phyloP scores from a whole-genome alignment of 2,797 vertebrate species.

The Cyclopterus lumpus region DNA sequence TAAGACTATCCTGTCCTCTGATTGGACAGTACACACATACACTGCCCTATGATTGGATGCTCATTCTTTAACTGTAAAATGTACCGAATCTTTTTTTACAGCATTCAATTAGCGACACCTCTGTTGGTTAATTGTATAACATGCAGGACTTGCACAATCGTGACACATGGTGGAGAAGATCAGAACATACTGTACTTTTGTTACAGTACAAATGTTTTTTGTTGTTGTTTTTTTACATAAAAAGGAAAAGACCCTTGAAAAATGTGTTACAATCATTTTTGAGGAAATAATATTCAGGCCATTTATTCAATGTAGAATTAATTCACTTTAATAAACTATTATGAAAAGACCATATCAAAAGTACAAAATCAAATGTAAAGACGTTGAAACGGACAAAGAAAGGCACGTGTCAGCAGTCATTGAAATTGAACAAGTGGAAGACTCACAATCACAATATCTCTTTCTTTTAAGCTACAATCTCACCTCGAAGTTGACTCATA shows the following conservation, averaged over 20 bases:
- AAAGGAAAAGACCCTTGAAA: not conserved
- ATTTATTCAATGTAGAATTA: constrained; percentile 1
- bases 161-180: constrained; percentile 36
- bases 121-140: constrained; percentile 27
- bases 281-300: not conserved
- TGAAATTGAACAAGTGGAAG: constrained; percentile 27
- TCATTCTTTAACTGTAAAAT: not conserved
- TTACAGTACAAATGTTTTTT: not conserved
- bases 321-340: not conserved
- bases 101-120: constrained; percentile 33
- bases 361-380: constrained; percentile 8
- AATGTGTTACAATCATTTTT: not conserved
- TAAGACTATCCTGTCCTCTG: constrained; percentile 11
- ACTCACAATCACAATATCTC: constrained; percentile 24
- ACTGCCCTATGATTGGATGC: constrained; percentile 45
- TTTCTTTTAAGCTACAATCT: constrained; percentile 41
- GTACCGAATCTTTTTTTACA: not conserved
- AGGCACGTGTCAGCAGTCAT: constrained; percentile 18
- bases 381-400: not conserved
- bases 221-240: not conserved
- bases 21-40: constrained; percentile 56
- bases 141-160: constrained; percentile 27
- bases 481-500: constrained; percentile 18
- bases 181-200: not conserved
- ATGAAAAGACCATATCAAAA: constrained; percentile 6